These are phyloP conservation scores for Macropus fuliginosus DNA, from an alignment of 2,797 vertebrate genomes.

Conservation along the genomic window DNA sequence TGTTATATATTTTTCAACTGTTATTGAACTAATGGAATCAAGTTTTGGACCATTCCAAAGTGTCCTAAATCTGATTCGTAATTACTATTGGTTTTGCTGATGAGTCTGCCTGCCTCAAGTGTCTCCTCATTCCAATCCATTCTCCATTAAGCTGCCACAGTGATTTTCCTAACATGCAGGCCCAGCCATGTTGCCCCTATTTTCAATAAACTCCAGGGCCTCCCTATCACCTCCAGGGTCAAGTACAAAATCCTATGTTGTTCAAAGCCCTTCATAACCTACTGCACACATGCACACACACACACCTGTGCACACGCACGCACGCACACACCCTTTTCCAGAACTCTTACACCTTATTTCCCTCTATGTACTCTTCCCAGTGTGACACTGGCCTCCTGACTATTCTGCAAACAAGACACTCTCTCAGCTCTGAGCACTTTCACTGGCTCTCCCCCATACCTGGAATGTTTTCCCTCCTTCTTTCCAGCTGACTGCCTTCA, in stretches of 20 bases:
- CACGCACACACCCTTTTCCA: no score
- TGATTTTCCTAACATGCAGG: neutral
- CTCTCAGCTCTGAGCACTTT: neutral
- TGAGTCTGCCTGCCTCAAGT: neutral
- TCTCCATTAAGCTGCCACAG: neutral
- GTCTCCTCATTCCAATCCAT: neutral
- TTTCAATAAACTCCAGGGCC: neutral
- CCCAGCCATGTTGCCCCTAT: neutral
- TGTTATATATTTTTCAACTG: neutral
- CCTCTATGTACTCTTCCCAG: no score
- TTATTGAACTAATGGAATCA: neutral
- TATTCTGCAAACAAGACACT: neutral
- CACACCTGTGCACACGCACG: neutral
- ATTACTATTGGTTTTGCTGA: neutral
- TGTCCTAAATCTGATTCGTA: neutral
- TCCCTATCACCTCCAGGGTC: neutral
- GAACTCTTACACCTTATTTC: no score
- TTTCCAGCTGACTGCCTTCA: neutral
- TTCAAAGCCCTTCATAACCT: neutral
- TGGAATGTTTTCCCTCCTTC: neutral
- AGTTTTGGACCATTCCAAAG: neutral
- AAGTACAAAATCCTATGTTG: neutral
- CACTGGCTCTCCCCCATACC: neutral
- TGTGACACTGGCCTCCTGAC: neutral
- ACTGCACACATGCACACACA: accelerated